These are phyloP conservation scores for Chloropsis cyanopogon DNA, from an alignment of 2,113 vertebrate genomes.

Conservation along the genomic window DNA sequence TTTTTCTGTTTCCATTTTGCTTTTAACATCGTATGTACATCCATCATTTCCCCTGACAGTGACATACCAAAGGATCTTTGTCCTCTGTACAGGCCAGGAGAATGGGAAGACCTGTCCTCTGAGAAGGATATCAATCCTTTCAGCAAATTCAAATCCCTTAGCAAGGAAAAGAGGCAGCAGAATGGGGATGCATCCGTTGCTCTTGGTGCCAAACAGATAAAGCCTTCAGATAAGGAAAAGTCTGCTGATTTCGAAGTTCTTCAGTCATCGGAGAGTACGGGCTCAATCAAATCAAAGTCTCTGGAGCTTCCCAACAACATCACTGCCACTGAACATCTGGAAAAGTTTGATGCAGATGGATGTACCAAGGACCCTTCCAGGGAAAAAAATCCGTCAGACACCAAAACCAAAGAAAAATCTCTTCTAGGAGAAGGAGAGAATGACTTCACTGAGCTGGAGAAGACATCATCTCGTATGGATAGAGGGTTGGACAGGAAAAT, in stretches of 20 bases:
- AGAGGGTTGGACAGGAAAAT: slow-evolving; percentile 41
- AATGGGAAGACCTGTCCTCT: slow-evolving; percentile 96
- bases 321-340: neutral
- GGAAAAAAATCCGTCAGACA: neutral
- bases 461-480: slow-evolving; percentile 23
- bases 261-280: slow-evolving; percentile 31
- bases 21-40: slow-evolving; percentile 78
- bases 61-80: slow-evolving; percentile 99
- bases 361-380: slow-evolving; percentile 26
- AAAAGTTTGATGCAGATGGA: neutral
- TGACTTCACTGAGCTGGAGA: slow-evolving; percentile 70
- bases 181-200: slow-evolving; percentile 32
- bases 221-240: slow-evolving; percentile 47
- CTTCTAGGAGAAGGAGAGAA: slow-evolving; percentile 38
- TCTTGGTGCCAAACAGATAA: slow-evolving; percentile 8
- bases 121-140: slow-evolving; percentile 94
- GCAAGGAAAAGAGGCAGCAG: slow-evolving; percentile 79
- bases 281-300: slow-evolving; percentile 39
- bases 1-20: slow-evolving; percentile 65
- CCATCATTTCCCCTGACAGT: slow-evolving; percentile 83
- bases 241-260: slow-evolving; percentile 51
- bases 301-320: slow-evolving; percentile 27
- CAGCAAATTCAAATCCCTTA: slow-evolving; percentile 89
- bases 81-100: slow-evolving; percentile 99
- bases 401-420: slow-evolving; percentile 72